Percentiles rank a stretch among this genome's conserved stretches.
Evolutionary conservation across 2,113 vertebrate genomes (phyloP).

Genomic region (Poeciliopsis retropinna): DNA sequence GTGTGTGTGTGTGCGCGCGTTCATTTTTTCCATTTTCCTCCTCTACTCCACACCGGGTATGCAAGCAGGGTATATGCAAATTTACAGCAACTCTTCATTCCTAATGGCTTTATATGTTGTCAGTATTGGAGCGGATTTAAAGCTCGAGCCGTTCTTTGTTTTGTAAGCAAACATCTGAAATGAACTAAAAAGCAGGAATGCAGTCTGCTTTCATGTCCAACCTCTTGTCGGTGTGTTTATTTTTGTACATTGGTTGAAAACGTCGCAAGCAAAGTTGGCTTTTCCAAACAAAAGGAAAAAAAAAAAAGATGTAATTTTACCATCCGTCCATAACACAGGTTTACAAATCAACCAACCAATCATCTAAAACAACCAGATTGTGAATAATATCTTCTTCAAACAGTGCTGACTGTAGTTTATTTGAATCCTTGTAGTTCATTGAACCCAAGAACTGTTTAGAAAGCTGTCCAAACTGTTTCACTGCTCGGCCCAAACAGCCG

Average conservation of each 20-base stretch:
- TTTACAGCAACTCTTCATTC: conserved; percentile 22
- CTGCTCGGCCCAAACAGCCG: too few relatives aligned
- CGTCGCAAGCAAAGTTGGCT: not conserved
- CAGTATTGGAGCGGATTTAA: conserved; percentile 32
- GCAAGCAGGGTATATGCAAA: conserved; percentile 54
- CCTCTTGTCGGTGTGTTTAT: conserved; percentile 38
- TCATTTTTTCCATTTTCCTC: not conserved
- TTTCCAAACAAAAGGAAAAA: not conserved
- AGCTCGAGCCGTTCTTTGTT: conserved; percentile 35
- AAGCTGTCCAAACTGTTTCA: not conserved
- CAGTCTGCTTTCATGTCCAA: conserved; percentile 39
- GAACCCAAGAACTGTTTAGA: not conserved
- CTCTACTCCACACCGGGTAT: conserved; percentile 30
- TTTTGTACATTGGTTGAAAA: not conserved
- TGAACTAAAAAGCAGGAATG: conserved; percentile 32
- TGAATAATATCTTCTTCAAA: too few relatives aligned
- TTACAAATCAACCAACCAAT: not conserved
- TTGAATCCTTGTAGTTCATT: too few relatives aligned
- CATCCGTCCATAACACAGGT: not conserved
- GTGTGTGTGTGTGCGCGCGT: too few relatives aligned
- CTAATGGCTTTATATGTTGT: conserved; percentile 36
- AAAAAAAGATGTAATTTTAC: not conserved
- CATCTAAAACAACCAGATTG: too few relatives aligned
- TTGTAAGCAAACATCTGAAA: conserved; percentile 46
- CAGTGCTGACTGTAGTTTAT: too few relatives aligned